Base-by-base conservation (phyloP, 2,888 invertebrate genomes). In the Augochlorella aurata region DNA sequence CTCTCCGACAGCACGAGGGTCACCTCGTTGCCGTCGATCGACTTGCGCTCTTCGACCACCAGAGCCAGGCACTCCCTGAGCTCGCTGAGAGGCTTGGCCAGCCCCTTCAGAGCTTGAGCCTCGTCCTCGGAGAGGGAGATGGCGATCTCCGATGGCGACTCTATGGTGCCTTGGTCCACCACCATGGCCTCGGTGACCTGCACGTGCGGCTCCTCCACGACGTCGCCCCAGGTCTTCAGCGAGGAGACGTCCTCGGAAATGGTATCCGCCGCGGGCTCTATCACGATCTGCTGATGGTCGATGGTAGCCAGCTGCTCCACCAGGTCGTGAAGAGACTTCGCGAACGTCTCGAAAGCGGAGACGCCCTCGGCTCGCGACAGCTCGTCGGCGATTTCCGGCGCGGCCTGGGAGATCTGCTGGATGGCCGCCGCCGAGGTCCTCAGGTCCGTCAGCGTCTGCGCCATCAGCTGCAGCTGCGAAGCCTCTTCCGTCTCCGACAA, bases 261-360 rank as follows among this genome's bases (percentile, higher is more conserved):
- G 3, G 94, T 92, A 77, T 94, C 94, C 29, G 94, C 93, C 4
- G 94, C 82, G 1, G 94, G 94, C 80, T 94, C 90, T 10, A 89
- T 73, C 8, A 90, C 14, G 21, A 84, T 72, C 44, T 88, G 87
- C 45, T 90, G 85, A 18, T 83, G 83, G 54, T 81, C 82, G 24
- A 88, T 73, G 1, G 74, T 70, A 0, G 85, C 88, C 14, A 82
- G 67, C 8, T 73, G 68, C 61, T 89, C 88, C 5, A 77, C 81
- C 2, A 89, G 9, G 18, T 84, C 82, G 45, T 81, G 85, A 29
- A 89, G 81, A 18, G 78, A 77, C 52, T 77, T 79, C 1, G 95
- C 95, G 18, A 95, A 91, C 4, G 94, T 93, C 72, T 94, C 92
- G 54, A 94, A 88, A 7, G 94, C 86, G 0, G 91, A 88, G 45